Percentiles rank a stretch among this genome's conserved stretches.
Evolutionary conservation across 2,797 vertebrate genomes (phyloP).

Genomic region (Argentina silus): DNA sequence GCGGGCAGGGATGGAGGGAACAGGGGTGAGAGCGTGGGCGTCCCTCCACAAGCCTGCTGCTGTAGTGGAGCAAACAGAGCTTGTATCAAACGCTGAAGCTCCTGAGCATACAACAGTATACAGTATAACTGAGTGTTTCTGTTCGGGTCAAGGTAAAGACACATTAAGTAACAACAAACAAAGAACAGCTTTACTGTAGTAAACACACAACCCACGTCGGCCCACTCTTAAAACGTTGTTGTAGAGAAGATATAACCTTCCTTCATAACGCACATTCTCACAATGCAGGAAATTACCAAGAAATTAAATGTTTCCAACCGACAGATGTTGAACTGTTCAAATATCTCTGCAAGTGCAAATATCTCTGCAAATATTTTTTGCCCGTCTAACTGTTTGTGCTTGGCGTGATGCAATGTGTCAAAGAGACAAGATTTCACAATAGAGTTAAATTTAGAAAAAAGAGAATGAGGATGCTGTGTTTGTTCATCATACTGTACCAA

Average conservation of each 20-base stretch:
- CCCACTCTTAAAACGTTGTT: too few species aligned
- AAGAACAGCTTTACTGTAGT: neutral
- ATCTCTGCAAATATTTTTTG: neutral
- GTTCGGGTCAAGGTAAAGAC: neutral
- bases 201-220: too few species aligned
- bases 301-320: neutral
- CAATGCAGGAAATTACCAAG: neutral
- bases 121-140: neutral
- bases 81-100: neutral
- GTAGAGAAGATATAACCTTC: too few species aligned
- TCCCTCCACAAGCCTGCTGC: conserved; percentile 51
- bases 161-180: neutral
- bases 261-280: too few species aligned
- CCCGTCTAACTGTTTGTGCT: neutral
- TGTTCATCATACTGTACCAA: neutral
- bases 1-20: conserved; percentile 62
- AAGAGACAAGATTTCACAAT: conserved; percentile 52
- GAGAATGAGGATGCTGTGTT: conserved; percentile 50
- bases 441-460: conserved; percentile 64
- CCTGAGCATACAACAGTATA: neutral
- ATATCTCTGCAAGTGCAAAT: neutral
- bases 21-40: conserved; percentile 45
- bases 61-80: neutral
- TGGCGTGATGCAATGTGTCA: neutral
- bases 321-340: neutral